Percentiles rank a stretch among this genome's conserved stretches.
phyloP scores from a whole-genome alignment of 35 echinoderm and acorn worm species.

The Eucidaris tribuloides region DNA sequence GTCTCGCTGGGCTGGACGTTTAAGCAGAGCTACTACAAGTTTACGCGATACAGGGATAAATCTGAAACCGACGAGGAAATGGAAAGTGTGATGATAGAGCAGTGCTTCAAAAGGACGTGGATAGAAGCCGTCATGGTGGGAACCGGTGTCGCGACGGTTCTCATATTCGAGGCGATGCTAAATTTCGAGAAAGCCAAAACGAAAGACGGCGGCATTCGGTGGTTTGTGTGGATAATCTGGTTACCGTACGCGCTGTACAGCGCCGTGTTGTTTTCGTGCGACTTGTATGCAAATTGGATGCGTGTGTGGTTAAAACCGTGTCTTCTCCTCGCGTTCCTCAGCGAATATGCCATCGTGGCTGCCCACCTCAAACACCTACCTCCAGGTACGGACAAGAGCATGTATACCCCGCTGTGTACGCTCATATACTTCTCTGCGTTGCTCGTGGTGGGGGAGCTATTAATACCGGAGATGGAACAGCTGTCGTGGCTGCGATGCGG shows the following conservation, averaged over 20 bases:
- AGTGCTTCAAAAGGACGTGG: slow-evolving; percentile 46
- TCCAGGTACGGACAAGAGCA: slow-evolving; percentile 51
- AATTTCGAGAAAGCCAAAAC: slow-evolving; percentile 19
- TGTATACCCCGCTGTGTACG: slow-evolving; percentile 72
- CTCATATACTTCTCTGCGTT: slow-evolving; percentile 61
- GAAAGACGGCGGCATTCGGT: slow-evolving; percentile 22
- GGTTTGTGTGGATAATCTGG: slow-evolving; percentile 64
- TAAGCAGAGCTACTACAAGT: slow-evolving; percentile 52
- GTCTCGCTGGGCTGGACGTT: slow-evolving; percentile 78
- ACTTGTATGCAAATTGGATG: slow-evolving; percentile 13
- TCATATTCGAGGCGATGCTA: slow-evolving; percentile 44
- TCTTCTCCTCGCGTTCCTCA: slow-evolving; percentile 64
- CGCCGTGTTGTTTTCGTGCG: slow-evolving; percentile 40
- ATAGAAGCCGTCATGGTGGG: slow-evolving; percentile 48
- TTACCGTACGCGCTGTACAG: slow-evolving; percentile 58
- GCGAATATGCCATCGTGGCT: slow-evolving; percentile 62
- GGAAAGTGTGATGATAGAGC: slow-evolving; percentile 41
- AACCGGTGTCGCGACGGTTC: slow-evolving; percentile 29
- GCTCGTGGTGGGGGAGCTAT: slow-evolving; percentile 55
- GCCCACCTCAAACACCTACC: slow-evolving; percentile 56
- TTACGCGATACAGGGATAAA: slow-evolving; percentile 20
- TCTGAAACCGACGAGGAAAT: background rate
- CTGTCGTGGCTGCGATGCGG: slow-evolving; percentile 64
- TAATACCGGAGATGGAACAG: slow-evolving; percentile 49
- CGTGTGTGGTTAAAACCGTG: slow-evolving; percentile 59